phyloP scores from a whole-genome alignment of 2,797 vertebrate species.

The Balearica regulorum region DNA sequence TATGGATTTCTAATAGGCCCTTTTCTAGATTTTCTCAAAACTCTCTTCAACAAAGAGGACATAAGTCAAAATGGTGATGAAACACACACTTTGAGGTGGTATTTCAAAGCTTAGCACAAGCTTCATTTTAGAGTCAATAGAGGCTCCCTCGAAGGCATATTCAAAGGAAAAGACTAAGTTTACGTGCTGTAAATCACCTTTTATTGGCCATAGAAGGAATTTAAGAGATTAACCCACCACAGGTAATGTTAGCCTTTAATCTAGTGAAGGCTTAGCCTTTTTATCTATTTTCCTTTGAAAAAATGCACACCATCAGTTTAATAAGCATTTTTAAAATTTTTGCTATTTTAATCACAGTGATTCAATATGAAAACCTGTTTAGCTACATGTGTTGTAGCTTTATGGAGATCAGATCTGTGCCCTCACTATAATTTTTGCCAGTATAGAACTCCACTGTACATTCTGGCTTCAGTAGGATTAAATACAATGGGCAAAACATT shows the following conservation, averaged over 20 bases:
- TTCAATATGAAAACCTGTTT: background rate
- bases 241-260: background rate
- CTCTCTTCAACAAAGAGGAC: background rate
- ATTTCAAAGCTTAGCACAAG: background rate
- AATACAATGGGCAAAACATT: background rate
- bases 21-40: background rate
- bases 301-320: background rate
- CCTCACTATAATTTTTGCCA: background rate
- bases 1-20: background rate
- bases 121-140: background rate
- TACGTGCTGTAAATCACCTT: background rate
- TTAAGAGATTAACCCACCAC: background rate
- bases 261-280: background rate
- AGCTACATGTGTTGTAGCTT: background rate
- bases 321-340: background rate
- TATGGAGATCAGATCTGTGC: background rate
- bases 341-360: background rate
- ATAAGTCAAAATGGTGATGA: background rate
- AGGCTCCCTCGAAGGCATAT: background rate
- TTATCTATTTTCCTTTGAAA: background rate
- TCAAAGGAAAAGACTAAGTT: background rate
- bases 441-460: background rate
- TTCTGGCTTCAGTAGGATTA: background rate
- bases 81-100: background rate
- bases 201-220: background rate